Evolutionary conservation across 2,113 vertebrate genomes (phyloP).

Genomic region (Oryzias curvinotus): DNA sequence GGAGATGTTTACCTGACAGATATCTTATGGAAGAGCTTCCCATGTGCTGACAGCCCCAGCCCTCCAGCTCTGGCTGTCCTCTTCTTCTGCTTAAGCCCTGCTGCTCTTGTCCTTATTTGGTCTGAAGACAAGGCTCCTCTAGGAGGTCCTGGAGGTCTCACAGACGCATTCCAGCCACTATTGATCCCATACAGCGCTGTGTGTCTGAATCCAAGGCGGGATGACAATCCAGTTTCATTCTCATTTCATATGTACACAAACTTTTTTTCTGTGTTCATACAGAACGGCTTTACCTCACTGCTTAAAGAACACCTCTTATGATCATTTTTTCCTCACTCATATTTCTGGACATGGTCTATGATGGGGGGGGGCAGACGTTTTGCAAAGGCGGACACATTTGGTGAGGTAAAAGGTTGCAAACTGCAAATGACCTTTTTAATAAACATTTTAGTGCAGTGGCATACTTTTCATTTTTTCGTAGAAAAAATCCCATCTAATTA

Average conservation of each 20-base stretch:
- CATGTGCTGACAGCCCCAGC: conserved; percentile 33
- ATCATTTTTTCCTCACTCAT: too few relatives aligned
- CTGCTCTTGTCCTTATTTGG: conserved; percentile 76
- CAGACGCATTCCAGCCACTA: conserved; percentile 64
- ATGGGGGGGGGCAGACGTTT: too few relatives aligned
- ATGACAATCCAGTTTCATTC: conserved; percentile 16
- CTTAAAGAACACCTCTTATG: too few relatives aligned
- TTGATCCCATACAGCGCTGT: conserved; percentile 63
- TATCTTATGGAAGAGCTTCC: neutral
- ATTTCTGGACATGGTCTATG: too few relatives aligned
- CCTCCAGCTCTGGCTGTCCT: conserved; percentile 32
- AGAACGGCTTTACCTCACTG: too few relatives aligned
- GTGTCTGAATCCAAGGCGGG: conserved; percentile 15
- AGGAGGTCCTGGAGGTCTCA: conserved; percentile 43
- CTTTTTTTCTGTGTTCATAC: neutral
- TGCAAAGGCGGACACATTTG: too few relatives aligned
- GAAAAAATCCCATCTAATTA: too few relatives aligned
- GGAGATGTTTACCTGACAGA: too few relatives aligned
- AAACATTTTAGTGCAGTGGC: too few relatives aligned
- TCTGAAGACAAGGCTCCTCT: conserved; percentile 62
- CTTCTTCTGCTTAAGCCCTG: conserved; percentile 47
- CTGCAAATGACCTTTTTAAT: too few relatives aligned
- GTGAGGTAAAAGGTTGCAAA: too few relatives aligned
- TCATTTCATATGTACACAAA: neutral
- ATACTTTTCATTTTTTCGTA: too few relatives aligned